Conservation (phyloP, 2,113 vertebrate genomes). For the Gulo gulo region DNA sequence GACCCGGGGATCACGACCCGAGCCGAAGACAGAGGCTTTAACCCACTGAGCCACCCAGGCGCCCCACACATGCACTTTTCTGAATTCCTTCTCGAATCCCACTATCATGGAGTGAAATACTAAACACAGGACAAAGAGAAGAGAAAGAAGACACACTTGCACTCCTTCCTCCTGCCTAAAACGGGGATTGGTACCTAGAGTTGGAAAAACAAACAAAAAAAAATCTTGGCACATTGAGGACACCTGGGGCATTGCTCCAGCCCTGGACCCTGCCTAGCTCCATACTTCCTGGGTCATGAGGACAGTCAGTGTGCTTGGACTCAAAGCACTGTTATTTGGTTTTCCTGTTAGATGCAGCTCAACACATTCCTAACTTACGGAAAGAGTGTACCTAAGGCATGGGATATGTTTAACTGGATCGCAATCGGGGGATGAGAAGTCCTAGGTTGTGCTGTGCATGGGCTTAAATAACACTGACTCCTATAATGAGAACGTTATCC, state of each 20-base stretch:
- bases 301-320: not conserved
- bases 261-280: not conserved
- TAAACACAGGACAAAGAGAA: not conserved
- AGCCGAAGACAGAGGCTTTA: too few relatives aligned
- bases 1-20: too few relatives aligned
- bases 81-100: not conserved
- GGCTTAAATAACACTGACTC: not conserved
- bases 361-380: not conserved
- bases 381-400: not conserved
- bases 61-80: not conserved
- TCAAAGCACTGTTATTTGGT: not conserved
- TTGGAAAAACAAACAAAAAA: not conserved
- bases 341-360: not conserved
- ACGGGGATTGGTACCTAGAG: not conserved
- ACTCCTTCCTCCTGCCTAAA: not conserved
- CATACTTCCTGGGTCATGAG: not conserved
- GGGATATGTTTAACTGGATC: not conserved
- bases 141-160: not conserved
- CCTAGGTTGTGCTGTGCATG: not conserved
- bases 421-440: not conserved
- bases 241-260: not conserved
- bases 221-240: fast-evolving
- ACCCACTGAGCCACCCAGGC: too few relatives aligned
- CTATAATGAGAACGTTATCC: not conserved
- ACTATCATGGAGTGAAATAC: not conserved